Conservation (phyloP, 2,797 vertebrate genomes). For the Pipistrellus pipistrellus region DNA sequence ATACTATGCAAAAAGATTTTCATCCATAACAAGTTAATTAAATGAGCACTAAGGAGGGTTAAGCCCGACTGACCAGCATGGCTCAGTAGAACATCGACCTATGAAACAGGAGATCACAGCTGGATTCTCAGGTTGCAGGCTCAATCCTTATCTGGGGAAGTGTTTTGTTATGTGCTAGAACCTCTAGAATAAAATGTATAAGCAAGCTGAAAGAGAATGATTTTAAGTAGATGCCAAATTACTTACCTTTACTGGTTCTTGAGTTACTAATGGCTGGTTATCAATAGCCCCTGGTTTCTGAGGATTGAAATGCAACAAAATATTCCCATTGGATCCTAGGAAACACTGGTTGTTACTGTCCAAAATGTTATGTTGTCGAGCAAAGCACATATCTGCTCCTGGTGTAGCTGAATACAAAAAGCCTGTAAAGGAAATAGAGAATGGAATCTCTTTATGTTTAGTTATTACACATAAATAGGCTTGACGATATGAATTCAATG, state of each 20-base stretch:
- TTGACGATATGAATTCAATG: constrained; percentile 54
- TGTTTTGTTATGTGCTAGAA: constrained; percentile 33
- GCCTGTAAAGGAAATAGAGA: constrained; percentile 86
- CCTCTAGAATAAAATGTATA: constrained; percentile 52
- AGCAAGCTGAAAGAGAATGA: constrained; percentile 39
- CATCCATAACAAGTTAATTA: neutral
- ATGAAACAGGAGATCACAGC: no score
- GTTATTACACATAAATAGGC: constrained; percentile 12
- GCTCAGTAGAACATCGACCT: no score
- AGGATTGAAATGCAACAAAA: constrained; percentile 92
- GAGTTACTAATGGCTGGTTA: constrained; percentile 96
- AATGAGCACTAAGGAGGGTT: neutral
- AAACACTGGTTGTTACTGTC: constrained; percentile 98
- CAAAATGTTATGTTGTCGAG: constrained; percentile 94
- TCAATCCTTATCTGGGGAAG: no score
- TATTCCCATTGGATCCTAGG: constrained; percentile 93
- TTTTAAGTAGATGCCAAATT: constrained; percentile 1
- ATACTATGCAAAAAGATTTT: constrained; percentile 41
- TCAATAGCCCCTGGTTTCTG: constrained; percentile 98
- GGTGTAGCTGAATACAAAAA: constrained; percentile 91
- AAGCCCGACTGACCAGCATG: no score
- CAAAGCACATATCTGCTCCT: constrained; percentile 94
- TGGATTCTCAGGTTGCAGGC: no score
- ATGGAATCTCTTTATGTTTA: constrained; percentile 64
- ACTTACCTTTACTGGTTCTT: constrained; percentile 95